These are phyloP conservation scores for Xestia c-nigrum DNA, from an alignment of 2,888 invertebrate species.

Conservation along the genomic window DNA sequence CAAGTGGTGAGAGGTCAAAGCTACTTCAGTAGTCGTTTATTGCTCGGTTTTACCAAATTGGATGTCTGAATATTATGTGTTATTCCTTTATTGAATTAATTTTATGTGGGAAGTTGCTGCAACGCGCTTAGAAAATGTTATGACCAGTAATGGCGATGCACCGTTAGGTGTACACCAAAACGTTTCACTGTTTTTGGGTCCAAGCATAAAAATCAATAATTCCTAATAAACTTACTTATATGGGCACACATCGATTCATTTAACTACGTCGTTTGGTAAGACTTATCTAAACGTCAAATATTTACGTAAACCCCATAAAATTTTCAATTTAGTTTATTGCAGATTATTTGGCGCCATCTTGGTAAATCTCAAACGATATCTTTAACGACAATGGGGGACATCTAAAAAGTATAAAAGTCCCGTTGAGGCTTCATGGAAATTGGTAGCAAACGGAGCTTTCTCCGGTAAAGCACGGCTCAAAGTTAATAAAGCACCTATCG, in stretches of 20 bases:
- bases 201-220: slow-evolving; percentile 14
- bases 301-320: slow-evolving; percentile 51
- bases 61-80: slow-evolving; percentile 50
- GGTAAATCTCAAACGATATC: slow-evolving; percentile 32
- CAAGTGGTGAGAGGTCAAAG: slow-evolving; percentile 69
- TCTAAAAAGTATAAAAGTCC: slow-evolving; percentile 54
- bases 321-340: slow-evolving; percentile 47
- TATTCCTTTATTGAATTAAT: slow-evolving; percentile 49
- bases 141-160: background rate
- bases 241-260: slow-evolving; percentile 6
- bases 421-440: slow-evolving; percentile 45
- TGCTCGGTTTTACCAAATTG: slow-evolving; percentile 68
- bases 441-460: slow-evolving; percentile 61
- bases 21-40: slow-evolving; percentile 75
- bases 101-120: slow-evolving; percentile 30
- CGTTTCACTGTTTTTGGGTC: background rate
- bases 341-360: slow-evolving; percentile 36
- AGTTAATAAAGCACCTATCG: slow-evolving; percentile 71
- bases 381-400: slow-evolving; percentile 46
- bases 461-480: slow-evolving; percentile 52
- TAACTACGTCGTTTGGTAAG: slow-evolving; percentile 23
- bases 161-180: slow-evolving; percentile 14
- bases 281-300: slow-evolving; percentile 47
- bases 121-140: slow-evolving; percentile 1
- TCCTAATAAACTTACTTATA: slow-evolving; percentile 33